phyloP scores from a whole-genome alignment of 2,888 invertebrate species.

The Brachyptera risi region DNA sequence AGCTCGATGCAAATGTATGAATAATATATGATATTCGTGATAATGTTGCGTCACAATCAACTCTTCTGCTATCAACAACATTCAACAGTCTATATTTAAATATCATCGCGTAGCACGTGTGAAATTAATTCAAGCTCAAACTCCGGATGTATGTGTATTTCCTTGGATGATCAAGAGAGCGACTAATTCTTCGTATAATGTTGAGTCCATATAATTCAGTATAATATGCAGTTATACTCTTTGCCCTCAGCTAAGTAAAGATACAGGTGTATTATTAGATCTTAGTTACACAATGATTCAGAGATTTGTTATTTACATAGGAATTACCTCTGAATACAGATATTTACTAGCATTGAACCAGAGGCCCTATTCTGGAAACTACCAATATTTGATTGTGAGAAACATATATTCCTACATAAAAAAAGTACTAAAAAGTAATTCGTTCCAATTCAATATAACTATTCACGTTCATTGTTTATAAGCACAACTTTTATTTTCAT shows the following conservation, averaged over 20 bases:
- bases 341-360: background rate
- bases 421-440: too few species aligned
- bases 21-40: background rate
- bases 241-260: background rate
- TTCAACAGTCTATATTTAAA: background rate
- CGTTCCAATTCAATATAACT: slow-evolving; percentile 6
- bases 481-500: slow-evolving; percentile 1
- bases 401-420: background rate
- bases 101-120: background rate
- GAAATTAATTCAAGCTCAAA: slow-evolving; percentile 1
- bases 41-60: background rate
- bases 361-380: background rate
- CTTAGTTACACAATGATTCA: background rate
- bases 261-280: slow-evolving; percentile 2
- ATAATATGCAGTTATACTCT: background rate
- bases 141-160: slow-evolving; percentile 7
- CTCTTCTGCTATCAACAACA: background rate
- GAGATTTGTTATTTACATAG: background rate
- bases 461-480: slow-evolving; percentile 8
- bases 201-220: background rate
- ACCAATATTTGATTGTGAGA: background rate
- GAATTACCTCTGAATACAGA: background rate
- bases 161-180: slow-evolving; percentile 1
- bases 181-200: background rate
- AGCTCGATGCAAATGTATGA: background rate